These are phyloP conservation scores for Dromas ardeola DNA, from an alignment of 2,113 vertebrate species.

Conservation along the genomic window DNA sequence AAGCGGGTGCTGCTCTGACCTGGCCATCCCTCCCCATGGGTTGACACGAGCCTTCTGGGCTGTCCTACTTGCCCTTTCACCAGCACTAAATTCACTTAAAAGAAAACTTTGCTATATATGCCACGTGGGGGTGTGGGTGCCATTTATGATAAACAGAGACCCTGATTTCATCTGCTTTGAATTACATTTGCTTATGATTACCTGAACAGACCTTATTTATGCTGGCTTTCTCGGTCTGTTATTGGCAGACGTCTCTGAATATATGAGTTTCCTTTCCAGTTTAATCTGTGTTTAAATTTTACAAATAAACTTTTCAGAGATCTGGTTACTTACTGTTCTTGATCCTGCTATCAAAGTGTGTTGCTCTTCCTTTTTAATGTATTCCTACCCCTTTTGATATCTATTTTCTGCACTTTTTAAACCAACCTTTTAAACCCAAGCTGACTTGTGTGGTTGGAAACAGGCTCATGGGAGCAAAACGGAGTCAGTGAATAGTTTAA, in stretches of 20 bases:
- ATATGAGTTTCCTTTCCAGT: not conserved
- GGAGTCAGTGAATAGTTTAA: conserved; percentile 16
- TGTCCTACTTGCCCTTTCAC: not conserved
- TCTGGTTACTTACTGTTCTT: not conserved
- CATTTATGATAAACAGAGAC: not conserved
- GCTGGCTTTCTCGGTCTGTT: not conserved
- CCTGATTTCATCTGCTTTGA: conserved; percentile 20
- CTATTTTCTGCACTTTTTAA: not conserved
- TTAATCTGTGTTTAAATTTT: not conserved
- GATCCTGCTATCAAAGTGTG: not conserved
- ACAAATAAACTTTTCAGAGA: not conserved
- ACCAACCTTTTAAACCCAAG: not conserved
- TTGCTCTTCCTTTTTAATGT: not conserved
- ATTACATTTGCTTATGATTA: conserved; percentile 11
- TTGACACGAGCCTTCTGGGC: not conserved
- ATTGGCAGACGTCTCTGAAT: not conserved
- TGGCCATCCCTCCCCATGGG: fast-evolving
- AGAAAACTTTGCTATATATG: not conserved
- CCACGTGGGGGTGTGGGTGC: not conserved
- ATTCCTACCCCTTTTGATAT: not conserved
- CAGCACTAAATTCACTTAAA: not conserved
- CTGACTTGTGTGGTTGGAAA: conserved; percentile 2
- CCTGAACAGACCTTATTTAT: conserved; percentile 43
- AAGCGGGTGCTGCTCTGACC: not conserved
- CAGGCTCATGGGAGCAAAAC: not conserved